A percentile compares a stretch with the other conserved stretches of the same genome.
Evolutionary conservation across 2,797 vertebrate species (phyloP).

Genomic region (Ibycter americanus): DNA sequence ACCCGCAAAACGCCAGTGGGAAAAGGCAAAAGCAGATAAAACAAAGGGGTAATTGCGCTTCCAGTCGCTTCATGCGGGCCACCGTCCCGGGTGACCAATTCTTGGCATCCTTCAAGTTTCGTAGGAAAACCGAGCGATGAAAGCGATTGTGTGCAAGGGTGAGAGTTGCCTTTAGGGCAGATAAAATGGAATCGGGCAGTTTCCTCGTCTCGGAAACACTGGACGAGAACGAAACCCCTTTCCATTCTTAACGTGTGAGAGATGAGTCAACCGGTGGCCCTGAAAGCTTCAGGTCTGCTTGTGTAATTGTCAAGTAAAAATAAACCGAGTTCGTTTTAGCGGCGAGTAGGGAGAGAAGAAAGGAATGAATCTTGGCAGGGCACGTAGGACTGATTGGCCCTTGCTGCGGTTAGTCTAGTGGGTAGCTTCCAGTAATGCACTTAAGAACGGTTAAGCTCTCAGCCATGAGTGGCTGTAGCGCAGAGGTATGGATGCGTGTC

Average conservation of each 20-base stretch:
- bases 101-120: constrained; percentile 18
- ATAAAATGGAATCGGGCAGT: background rate
- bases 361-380: background rate
- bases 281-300: background rate
- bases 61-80: background rate
- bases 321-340: background rate
- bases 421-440: background rate
- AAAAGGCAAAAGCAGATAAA: constrained; percentile 65
- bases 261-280: background rate
- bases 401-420: background rate
- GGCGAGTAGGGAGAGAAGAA: background rate
- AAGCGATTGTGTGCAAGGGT: background rate
- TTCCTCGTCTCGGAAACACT: background rate
- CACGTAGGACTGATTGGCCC: background rate
- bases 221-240: background rate
- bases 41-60: constrained; percentile 62
- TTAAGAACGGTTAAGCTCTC: background rate
- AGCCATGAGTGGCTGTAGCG: constrained; percentile 16
- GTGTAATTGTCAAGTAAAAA: constrained; percentile 7
- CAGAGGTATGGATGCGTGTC: constrained; percentile 49
- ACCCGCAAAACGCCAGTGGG: constrained; percentile 64
- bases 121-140: background rate
- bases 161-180: constrained; percentile 38
- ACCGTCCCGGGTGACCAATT: background rate
- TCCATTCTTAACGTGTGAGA: background rate